Conservation (phyloP, 2,888 invertebrate species). For the Eueremaeus valkanovi region DNA sequence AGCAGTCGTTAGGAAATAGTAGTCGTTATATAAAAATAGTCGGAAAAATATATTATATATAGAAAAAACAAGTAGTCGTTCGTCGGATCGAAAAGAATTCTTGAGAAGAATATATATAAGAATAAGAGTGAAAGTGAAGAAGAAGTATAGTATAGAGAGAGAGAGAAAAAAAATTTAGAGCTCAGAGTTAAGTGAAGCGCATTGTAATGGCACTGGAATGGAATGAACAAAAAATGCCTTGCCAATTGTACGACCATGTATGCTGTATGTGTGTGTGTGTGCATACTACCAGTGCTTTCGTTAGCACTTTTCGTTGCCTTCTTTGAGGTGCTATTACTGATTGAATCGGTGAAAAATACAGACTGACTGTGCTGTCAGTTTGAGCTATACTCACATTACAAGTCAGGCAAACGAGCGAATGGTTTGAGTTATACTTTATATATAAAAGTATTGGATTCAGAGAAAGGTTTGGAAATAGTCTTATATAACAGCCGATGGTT, state of each 20-base stretch:
- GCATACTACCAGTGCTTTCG: background rate
- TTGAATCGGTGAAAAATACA: slow-evolving; percentile 1
- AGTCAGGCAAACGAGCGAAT: slow-evolving; percentile 22
- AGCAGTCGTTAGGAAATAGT: slow-evolving; percentile 15
- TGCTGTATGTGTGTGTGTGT: background rate
- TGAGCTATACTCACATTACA: background rate
- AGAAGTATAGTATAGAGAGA: too few species aligned
- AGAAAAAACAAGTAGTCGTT: slow-evolving; percentile 9
- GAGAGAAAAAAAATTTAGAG: slow-evolving; percentile 6
- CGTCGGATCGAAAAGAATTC: slow-evolving; percentile 5
- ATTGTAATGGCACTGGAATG: background rate
- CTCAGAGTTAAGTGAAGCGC: slow-evolving; percentile 17
- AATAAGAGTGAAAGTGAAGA: background rate
- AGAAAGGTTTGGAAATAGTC: too few species aligned
- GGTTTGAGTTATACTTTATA: too few species aligned
- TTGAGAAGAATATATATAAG: too few species aligned
- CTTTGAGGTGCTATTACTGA: slow-evolving; percentile 14
- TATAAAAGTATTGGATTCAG: too few species aligned
- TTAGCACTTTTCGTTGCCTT: background rate
- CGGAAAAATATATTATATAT: too few species aligned
- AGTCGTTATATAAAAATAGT: too few species aligned
- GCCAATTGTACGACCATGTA: background rate
- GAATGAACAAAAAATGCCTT: background rate
- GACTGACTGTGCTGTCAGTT: slow-evolving; percentile 14
- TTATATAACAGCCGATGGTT: background rate